A percentile compares a stretch with the other conserved stretches of the same genome.
Evolutionary conservation across 2,113 vertebrate genomes (phyloP).

Genomic region (Trematocara stigmaticum): DNA sequence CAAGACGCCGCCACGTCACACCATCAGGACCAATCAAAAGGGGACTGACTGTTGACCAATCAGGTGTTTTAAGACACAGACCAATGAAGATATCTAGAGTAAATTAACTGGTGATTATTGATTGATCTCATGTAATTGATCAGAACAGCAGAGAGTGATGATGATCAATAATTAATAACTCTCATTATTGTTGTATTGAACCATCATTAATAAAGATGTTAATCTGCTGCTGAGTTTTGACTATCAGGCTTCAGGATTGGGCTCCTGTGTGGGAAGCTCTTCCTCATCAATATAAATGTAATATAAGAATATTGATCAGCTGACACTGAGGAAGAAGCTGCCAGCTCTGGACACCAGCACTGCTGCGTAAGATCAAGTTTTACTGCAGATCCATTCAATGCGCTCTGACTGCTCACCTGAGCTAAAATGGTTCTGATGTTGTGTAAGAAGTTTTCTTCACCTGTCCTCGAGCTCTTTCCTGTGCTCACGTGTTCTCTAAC

Average conservation of each 20-base stretch:
- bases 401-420: not conserved
- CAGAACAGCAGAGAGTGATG: not conserved
- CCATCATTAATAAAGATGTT: not conserved
- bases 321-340: not conserved
- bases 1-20: not conserved
- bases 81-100: not conserved
- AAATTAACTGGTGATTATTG: not conserved
- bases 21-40: not conserved
- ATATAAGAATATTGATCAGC: not conserved
- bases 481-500: not conserved
- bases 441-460: not conserved
- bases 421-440: not conserved
- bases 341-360: not conserved
- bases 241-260: not conserved
- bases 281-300: not conserved
- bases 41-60: not conserved
- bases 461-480: not conserved
- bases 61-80: not conserved
- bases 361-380: not conserved
- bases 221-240: not conserved
- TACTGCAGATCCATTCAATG: not conserved
- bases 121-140: not conserved
- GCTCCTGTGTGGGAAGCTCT: not conserved
- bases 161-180: not conserved
- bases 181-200: not conserved